A percentile compares a stretch with the other conserved stretches of the same genome.
phyloP scores from a whole-genome alignment of 2,113 vertebrate genomes.

The Cottus gobio region DNA sequence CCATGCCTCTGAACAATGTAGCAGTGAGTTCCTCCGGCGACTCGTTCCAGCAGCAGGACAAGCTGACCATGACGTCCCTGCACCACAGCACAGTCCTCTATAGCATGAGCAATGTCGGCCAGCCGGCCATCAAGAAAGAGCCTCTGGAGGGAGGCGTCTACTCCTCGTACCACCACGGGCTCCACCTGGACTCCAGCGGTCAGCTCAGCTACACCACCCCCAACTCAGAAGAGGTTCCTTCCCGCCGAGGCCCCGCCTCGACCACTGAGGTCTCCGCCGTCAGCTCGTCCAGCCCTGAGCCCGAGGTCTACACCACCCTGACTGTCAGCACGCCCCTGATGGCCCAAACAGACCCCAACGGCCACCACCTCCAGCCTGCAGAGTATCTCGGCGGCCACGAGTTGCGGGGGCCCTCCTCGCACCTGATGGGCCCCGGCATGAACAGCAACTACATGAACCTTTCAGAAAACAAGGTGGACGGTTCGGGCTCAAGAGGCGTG shows the following conservation, averaged over 20 bases:
- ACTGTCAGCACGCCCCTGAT: conserved; percentile 77
- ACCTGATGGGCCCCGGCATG: conserved; percentile 86
- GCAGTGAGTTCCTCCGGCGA: conserved; percentile 84
- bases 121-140: conserved; percentile 93
- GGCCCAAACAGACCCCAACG: conserved; percentile 66
- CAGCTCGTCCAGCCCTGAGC: conserved; percentile 87
- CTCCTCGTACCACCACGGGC: conserved; percentile 89
- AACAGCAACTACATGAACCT: conserved; percentile 90
- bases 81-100: conserved; percentile 92
- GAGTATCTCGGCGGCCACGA: conserved; percentile 82
- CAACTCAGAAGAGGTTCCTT: conserved; percentile 75
- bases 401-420: conserved; percentile 84
- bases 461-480: conserved; percentile 85
- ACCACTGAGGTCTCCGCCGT: conserved; percentile 81
- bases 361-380: conserved; percentile 78
- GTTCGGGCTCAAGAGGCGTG: conserved; percentile 84
- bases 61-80: conserved; percentile 84
- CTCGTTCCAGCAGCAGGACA: conserved; percentile 80
- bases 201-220: conserved; percentile 88
- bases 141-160: conserved; percentile 85
- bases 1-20: conserved; percentile 88
- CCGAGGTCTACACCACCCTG: conserved; percentile 86
- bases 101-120: conserved; percentile 88
- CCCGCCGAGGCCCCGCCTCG: conserved; percentile 81
- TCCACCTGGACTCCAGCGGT: conserved; percentile 89